These are phyloP conservation scores for Hyppa rectilinea DNA, from an alignment of 2,888 invertebrate genomes.

Conservation along the genomic window DNA sequence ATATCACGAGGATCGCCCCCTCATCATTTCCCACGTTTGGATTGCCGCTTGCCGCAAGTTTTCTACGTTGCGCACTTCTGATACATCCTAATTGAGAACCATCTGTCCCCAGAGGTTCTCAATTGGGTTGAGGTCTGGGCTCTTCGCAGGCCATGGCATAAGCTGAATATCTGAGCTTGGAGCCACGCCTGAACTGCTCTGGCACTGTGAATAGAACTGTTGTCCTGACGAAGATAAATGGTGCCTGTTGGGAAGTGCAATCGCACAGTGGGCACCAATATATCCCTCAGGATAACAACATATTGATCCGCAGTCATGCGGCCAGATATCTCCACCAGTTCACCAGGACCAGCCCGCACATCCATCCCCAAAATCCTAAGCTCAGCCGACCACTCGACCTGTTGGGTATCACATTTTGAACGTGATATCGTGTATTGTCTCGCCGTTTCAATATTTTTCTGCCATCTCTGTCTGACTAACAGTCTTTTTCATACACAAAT, in stretches of 20 bases:
- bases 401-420: too few relatives aligned
- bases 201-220: slow-evolving; percentile 4
- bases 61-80: too few relatives aligned
- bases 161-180: slow-evolving; percentile 4
- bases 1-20: too few relatives aligned
- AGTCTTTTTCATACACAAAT: too few relatives aligned
- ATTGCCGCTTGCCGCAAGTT: too few relatives aligned
- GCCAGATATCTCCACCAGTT: slow-evolving; percentile 3
- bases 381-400: too few relatives aligned
- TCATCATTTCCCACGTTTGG: too few relatives aligned
- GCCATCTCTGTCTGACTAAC: too few relatives aligned
- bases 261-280: slow-evolving; percentile 2
- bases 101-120: slow-evolving; percentile 4
- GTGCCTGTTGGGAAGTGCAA: not conserved
- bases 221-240: slow-evolving; percentile 1
- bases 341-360: too few relatives aligned
- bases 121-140: slow-evolving; percentile 9
- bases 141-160: slow-evolving; percentile 3
- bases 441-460: too few relatives aligned
- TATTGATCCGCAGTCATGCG: slow-evolving; percentile 3
- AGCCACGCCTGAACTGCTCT: slow-evolving; percentile 4
- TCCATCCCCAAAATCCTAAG: too few relatives aligned
- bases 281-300: not conserved
- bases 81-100: slow-evolving; percentile 5
- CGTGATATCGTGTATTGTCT: too few relatives aligned